Evolutionary conservation across 2,888 invertebrate species (phyloP).

Genomic region (Drosophila affinis): DNA sequence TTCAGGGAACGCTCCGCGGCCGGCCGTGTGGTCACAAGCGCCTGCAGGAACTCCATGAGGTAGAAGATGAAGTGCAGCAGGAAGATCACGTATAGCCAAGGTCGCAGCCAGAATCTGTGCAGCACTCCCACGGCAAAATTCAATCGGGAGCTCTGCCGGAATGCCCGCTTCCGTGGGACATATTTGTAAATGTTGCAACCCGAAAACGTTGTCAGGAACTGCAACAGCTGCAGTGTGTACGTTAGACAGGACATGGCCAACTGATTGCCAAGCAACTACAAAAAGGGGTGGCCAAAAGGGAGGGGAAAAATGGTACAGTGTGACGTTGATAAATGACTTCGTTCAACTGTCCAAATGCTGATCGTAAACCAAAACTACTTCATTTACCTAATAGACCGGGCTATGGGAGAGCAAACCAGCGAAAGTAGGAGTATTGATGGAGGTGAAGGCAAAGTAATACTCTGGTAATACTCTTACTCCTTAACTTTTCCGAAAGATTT

Average conservation of each 20-base stretch:
- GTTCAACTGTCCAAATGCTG: slow-evolving; percentile 33
- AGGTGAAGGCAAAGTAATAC: neutral
- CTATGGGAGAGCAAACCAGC: neutral
- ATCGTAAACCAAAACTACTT: slow-evolving; percentile 32
- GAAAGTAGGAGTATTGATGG: neutral
- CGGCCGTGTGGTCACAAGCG: neutral
- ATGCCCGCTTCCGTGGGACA: slow-evolving; percentile 17
- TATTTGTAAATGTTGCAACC: slow-evolving; percentile 56
- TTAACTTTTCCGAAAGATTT: neutral
- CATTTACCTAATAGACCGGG: slow-evolving; percentile 10
- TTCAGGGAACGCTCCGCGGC: slow-evolving; percentile 3
- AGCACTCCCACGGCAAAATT: slow-evolving; percentile 18
- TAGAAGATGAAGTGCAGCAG: slow-evolving; percentile 7
- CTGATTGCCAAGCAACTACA: slow-evolving; percentile 36
- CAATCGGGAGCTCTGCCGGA: slow-evolving; percentile 8
- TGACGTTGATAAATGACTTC: slow-evolving; percentile 39
- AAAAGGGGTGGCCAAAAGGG: slow-evolving; percentile 27
- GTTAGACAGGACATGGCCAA: slow-evolving; percentile 59
- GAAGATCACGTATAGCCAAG: slow-evolving; percentile 25
- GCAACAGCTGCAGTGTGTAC: slow-evolving; percentile 41
- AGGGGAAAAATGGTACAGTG: slow-evolving; percentile 28
- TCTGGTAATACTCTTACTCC: neutral
- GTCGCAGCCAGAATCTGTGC: slow-evolving; percentile 51
- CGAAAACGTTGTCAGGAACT: slow-evolving; percentile 36
- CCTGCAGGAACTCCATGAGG: fast-evolving